A percentile compares a stretch with the other conserved stretches of the same genome.
Evolutionary conservation across 2,113 vertebrate genomes (phyloP).

Genomic region (Pseudorhombus dupliciocellatus): DNA sequence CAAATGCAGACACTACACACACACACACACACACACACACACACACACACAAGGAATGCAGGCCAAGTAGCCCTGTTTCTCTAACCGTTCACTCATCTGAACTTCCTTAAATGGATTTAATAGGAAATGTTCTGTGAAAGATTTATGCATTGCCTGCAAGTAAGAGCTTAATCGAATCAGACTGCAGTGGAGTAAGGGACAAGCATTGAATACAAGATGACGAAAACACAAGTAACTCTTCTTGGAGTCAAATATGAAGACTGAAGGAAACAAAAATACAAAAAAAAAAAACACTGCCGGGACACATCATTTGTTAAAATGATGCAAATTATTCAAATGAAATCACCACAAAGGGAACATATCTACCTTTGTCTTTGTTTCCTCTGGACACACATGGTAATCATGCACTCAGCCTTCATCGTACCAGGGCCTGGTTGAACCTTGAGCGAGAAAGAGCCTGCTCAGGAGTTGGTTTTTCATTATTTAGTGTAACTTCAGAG

Average conservation of each 20-base stretch:
- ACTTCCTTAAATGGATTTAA: conserved; percentile 61
- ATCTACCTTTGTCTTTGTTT: no score
- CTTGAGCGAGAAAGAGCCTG: not conserved
- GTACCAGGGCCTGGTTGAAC: conserved; percentile 11
- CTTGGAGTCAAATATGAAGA: not conserved
- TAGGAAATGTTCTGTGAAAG: conserved; percentile 58
- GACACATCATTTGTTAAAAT: not conserved
- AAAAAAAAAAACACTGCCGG: not conserved
- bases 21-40: conserved; percentile 28
- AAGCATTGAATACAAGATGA: conserved; percentile 7
- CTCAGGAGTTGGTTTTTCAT: conserved; percentile 21
- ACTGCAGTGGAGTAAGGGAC: conserved; percentile 15
- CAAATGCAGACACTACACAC: conserved; percentile 41
- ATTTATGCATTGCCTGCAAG: conserved; percentile 48
- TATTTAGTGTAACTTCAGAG: conserved; percentile 7
- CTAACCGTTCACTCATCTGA: conserved; percentile 55
- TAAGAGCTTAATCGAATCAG: conserved; percentile 50
- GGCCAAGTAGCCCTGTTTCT: conserved; percentile 47
- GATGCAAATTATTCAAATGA: not conserved
- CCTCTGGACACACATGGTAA: not conserved
- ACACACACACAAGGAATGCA: conserved; percentile 35
- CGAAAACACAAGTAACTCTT: not conserved
- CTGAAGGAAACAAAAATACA: not conserved
- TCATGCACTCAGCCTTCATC: not conserved
- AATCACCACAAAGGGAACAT: conserved; percentile 4